Percentiles rank a stretch among this genome's conserved stretches.
phyloP scores from a whole-genome alignment of 2,797 vertebrate genomes.

The Leptoclinus maculatus region DNA sequence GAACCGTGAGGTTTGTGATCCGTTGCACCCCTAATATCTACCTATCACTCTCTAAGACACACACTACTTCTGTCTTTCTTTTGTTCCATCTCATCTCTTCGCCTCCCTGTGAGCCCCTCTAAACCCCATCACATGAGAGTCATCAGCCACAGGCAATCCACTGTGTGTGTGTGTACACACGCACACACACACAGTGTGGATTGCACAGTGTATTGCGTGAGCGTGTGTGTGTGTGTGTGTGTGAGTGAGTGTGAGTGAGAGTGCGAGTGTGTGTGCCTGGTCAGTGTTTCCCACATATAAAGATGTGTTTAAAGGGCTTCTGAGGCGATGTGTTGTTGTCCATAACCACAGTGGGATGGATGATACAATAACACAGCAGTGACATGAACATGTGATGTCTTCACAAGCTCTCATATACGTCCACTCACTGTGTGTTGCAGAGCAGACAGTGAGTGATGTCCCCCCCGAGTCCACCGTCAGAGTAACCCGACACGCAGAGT shows the following conservation, averaged over 20 bases:
- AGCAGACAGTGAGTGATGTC: slow-evolving; percentile 36
- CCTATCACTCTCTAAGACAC: neutral
- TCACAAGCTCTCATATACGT: neutral
- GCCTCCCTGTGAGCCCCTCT: slow-evolving; percentile 28
- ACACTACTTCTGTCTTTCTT: neutral
- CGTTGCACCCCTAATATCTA: too few relatives aligned
- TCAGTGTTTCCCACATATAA: neutral
- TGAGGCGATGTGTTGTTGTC: neutral
- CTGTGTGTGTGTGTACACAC: slow-evolving; percentile 2
- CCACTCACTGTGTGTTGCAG: neutral
- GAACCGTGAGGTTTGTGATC: too few relatives aligned
- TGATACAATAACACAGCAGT: neutral
- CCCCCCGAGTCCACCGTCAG: slow-evolving; percentile 37
- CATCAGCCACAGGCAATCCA: slow-evolving; percentile 39
- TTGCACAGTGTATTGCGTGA: too few relatives aligned
- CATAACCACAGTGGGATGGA: neutral
- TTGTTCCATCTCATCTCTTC: neutral
- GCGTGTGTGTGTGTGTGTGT: slow-evolving; percentile 2
- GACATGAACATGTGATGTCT: slow-evolving; percentile 11
- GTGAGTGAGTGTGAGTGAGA: slow-evolving; percentile 17
- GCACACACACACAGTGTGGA: too few relatives aligned
- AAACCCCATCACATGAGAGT: slow-evolving; percentile 70
- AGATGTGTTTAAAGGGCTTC: neutral
- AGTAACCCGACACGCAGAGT: slow-evolving; percentile 70
- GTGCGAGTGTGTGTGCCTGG: neutral